Base-by-base conservation (phyloP, 2,797 vertebrate genomes). In the Benthosema pterotum region DNA sequence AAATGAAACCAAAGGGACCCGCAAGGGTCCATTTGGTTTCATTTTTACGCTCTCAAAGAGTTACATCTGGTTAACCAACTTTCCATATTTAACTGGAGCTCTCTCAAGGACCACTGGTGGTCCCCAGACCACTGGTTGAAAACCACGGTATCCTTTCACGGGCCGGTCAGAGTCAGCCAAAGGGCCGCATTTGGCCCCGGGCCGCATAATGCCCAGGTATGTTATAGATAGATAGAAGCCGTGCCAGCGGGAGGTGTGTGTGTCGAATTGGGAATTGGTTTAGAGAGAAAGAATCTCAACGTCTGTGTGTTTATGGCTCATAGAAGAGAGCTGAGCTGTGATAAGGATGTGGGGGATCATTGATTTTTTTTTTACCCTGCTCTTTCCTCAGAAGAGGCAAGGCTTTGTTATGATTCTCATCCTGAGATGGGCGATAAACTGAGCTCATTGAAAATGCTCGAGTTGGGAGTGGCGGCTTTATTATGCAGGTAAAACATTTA, bases 401-500 rank as follows among this genome's bases (percentile, higher is more conserved):
- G 61, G 74, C 69, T 87, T 82, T 80, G 75, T 71, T 63, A 65
- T 85, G 80, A 78, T 53, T 28, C 66, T 85, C 81, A 78, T 53
- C n/a, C 66, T 68, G 43, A 68, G 65, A 83, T 75, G 79, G 79
- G 79, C 62, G 57, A 49, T 60, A 55, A 65, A 62, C 72, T 62
- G 58, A 63, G 72, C 72, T 78, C 65, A 63, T 74, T 56, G 69
- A 68, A 82, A 85, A 83, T 62, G 74, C 67, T 74, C 56, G 72
- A 83, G 75, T 64, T 32, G 57, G 73, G 68, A 64, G 65, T 22
- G 49, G 64, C 52, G 54, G 67, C 69, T 85, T 75, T 64, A 17
- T 48, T 59, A 73, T 57, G 52, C 58, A 66, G 68, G 74, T 86
- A 79, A 77, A 77, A 84, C 77, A 83, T 87, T 79, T 8, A 82